Conservation (phyloP, 2,888 invertebrate genomes). For the Sinopyrophorus schimmeli region DNA sequence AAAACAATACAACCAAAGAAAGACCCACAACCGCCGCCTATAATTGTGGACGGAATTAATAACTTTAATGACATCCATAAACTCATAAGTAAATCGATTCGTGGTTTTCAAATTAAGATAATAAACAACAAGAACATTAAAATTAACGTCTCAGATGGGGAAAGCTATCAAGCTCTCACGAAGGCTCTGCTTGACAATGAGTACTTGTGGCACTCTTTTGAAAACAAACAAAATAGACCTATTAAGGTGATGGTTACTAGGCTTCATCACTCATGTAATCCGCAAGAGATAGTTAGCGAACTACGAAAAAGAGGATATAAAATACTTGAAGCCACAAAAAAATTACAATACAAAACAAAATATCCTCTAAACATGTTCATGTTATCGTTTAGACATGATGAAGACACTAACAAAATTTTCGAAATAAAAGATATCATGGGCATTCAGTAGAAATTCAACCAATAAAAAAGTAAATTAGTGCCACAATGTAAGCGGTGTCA, state of each 20-base stretch:
- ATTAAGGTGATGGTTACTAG: constrained; percentile 5
- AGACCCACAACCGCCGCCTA: constrained; percentile 1
- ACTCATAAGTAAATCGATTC: not conserved
- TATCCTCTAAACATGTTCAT: constrained; percentile 19
- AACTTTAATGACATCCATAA: constrained; percentile 6
- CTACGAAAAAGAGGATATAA: constrained; percentile 15
- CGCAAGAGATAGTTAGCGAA: constrained; percentile 1
- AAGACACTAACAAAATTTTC: constrained; percentile 17
- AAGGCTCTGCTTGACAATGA: not conserved
- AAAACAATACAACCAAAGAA: constrained; percentile 1
- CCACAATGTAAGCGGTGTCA: constrained; percentile 24
- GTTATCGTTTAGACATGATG: constrained; percentile 11
- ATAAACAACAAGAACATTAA: constrained; percentile 5
- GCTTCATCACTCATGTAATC: constrained; percentile 9
- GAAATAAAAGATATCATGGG: constrained; percentile 12
- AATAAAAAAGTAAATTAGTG: constrained; percentile 16
- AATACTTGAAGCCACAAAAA: constrained; percentile 9
- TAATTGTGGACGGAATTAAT: constrained; percentile 10
- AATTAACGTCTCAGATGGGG: constrained; percentile 6
- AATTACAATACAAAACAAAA: constrained; percentile 14
- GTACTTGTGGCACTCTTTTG: constrained; percentile 7
- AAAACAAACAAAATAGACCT: constrained; percentile 15
- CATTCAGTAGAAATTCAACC: constrained; percentile 8
- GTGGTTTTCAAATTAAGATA: constrained; percentile 1
- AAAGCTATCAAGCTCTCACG: constrained; percentile 3